phyloP scores from a whole-genome alignment of 2,888 invertebrate species.

The Ecdyonurus torrentis region DNA sequence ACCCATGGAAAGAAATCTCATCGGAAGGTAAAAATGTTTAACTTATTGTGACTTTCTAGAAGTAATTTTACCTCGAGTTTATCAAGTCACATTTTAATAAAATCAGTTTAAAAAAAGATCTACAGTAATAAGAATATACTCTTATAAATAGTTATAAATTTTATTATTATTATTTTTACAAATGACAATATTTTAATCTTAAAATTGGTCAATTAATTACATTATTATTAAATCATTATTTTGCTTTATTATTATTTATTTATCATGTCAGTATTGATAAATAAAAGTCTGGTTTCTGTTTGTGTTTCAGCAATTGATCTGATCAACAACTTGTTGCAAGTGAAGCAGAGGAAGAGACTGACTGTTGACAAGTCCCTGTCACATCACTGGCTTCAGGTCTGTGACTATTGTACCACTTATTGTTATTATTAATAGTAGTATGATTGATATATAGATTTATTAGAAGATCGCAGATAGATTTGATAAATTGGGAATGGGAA shows the following conservation, averaged over 20 bases:
- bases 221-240: no score
- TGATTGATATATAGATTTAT: no score
- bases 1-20: conserved; percentile 95
- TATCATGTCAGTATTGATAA: conserved; percentile 4
- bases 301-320: conserved; percentile 84
- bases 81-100: no score
- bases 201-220: no score
- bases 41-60: background rate
- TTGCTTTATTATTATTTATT: no score
- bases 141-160: background rate
- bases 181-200: background rate
- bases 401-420: no score
- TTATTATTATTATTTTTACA: background rate
- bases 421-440: no score
- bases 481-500: no score
- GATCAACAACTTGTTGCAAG: conserved; percentile 94
- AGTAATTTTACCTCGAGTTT: background rate
- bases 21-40: conserved; percentile 46
- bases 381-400: conserved; percentile 91
- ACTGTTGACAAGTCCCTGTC: conserved; percentile 91
- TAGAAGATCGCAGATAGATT: no score
- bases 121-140: background rate
- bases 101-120: background rate
- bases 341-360: conserved; percentile 84
- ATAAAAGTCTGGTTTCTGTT: conserved; percentile 12